Evolutionary conservation across 23 tunicate genomes (phyloP).

Genomic region (Oikopleura vanhoeffeni): DNA sequence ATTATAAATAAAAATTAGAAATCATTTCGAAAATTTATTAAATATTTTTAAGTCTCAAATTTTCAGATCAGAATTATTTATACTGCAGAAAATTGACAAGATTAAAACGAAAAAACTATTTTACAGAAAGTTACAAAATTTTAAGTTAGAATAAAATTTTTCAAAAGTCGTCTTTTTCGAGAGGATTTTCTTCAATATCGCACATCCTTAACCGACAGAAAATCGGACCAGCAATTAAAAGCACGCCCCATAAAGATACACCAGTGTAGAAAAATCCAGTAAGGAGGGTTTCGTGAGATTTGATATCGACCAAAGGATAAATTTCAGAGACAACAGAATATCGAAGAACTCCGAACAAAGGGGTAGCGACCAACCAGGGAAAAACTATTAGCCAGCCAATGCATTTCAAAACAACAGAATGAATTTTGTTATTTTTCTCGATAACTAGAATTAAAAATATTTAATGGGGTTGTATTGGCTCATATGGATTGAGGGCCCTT

Average conservation of each 20-base stretch:
- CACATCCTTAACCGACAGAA: conserved; percentile 78
- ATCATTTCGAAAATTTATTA: too few relatives aligned
- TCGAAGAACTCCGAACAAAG: conserved; percentile 43
- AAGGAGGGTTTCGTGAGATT: not conserved
- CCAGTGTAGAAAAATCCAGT: conserved; percentile 44
- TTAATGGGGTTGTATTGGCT: too few relatives aligned
- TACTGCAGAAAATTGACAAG: too few relatives aligned
- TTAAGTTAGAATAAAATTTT: too few relatives aligned
- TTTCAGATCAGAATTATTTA: too few relatives aligned
- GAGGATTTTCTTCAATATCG: conserved; percentile 26
- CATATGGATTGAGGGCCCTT: too few relatives aligned
- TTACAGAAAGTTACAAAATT: too few relatives aligned
- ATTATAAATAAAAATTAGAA: too few relatives aligned
- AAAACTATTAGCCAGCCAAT: conserved; percentile 59
- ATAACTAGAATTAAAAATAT: conserved; percentile 23
- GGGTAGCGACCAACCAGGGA: conserved; percentile 51
- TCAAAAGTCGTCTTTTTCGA: conserved; percentile 33
- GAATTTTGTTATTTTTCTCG: conserved; percentile 19
- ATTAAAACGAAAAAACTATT: too few relatives aligned
- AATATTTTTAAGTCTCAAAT: too few relatives aligned
- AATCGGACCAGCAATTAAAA: conserved; percentile 31
- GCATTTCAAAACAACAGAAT: conserved; percentile 26
- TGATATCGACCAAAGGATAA: not conserved
- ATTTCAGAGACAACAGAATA: conserved; percentile 54
- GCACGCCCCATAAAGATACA: conserved; percentile 48